Base-by-base conservation (phyloP, 2,113 vertebrate genomes). In the Crotalus viridis region DNA sequence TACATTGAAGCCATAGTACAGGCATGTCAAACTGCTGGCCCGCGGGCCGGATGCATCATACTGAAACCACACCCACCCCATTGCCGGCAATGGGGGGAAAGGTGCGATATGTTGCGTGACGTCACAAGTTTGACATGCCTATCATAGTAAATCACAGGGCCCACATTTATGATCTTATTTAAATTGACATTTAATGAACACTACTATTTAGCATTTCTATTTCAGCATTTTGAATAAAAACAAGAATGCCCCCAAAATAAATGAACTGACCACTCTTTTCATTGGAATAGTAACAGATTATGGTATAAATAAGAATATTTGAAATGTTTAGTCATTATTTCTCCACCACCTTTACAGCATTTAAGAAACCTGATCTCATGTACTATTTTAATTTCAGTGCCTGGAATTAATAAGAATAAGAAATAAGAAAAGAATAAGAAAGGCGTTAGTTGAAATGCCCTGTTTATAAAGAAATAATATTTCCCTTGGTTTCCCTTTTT, bases 311-410 rank as follows among this genome's bases (percentile, higher is more conserved):
- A 48, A 28, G 7, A 90, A 90, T 52, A 28, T 90, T 88, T 93
- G 33, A 74, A 55, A 4, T 90, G 69, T 56, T 9, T 46, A 74
- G 13, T 56, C 85, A 94, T 90, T 33, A 69, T 88, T 89, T 93
- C 95, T 91, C 94, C 89, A 85, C 10, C 81, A 94, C 10, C 69
- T 95, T 93, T 94, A 90, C 10, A 93, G 93, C 46, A 91, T 15
- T 94, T 86, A 88, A 95, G 91, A 95, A 95, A 96, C 33, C 2
- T 89, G 94, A 96, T 93, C 93, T 69, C 52, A 94, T 92, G 64
- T 4, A 92, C 89, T 7, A 74, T 89, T 95, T 94, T 88, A 91
- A 43, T 94, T 94, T 55, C 95, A 95, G 85, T 15, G 26, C 93
- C 94, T 57, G 39, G 51, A 94, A 87, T 61, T 61, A 61, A 61